Base-by-base conservation (phyloP, 2,113 vertebrate species). In the Stigmatopora argus region DNA sequence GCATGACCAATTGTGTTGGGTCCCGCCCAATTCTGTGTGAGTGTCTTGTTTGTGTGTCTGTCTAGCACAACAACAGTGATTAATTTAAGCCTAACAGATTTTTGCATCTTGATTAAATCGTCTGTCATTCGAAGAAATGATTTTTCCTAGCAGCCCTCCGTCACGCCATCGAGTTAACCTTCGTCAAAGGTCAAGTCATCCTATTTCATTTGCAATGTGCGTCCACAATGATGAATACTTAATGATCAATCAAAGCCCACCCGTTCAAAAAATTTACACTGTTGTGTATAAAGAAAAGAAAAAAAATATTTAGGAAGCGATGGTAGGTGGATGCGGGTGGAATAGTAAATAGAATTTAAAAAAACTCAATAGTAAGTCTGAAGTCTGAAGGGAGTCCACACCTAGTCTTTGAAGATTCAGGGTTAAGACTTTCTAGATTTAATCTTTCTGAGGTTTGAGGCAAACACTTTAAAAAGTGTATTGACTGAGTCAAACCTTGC, bases 161-260 rank as follows among this genome's bases (percentile, higher is more conserved):
- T 45, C 58, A 61, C n/a, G 19, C 38, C 38, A 7, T 21, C 19
- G n/a, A 45, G 38, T 19, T 13, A 12, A 2, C 1, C 2, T 38
- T 21, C 59, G 19, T n/a, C n/a, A 61, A 61, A 61, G 59, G 59
- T 61, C 59, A 61, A 61, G 59, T 60, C n/a, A 41, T n/a, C 10
- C 19, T 38, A 0, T 61, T 61, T 61, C n/a, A 15, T 61, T 45
- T 44, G 35, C 59, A 4, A 21, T n/a, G 59, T 23, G 18, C 53
- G 11, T 55, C 13, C 7, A 18, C 34, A 34, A 19, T n/a, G 56
- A 41, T 59, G 57, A 59, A 59, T 59, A 38, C 57, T 59, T 59
- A 1, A 61, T 61, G 59, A 44, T 38, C 58, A 44, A 60, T 45
- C 19, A 13, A 21, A 38, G 35, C 18, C n/a, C 12, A 19, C 18